Conservation (phyloP, 1,140 invertebrate species). For the Probaryconus sp. region DNA sequence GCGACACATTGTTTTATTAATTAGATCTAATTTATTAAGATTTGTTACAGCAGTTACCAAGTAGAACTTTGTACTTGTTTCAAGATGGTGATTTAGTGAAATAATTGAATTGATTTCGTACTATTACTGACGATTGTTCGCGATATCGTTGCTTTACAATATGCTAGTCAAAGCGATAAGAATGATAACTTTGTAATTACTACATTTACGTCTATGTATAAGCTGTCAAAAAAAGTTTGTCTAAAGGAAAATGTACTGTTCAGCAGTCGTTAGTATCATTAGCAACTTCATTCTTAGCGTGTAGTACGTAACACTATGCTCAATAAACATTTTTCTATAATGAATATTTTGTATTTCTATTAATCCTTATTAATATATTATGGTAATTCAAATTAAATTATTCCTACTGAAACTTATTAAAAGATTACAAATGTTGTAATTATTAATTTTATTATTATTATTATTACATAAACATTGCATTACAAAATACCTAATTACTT, state of each 20-base stretch:
- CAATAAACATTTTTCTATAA: conserved; percentile 77
- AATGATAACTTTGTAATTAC: conserved; percentile 67
- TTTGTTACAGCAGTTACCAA: no score
- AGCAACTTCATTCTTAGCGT: conserved; percentile 68
- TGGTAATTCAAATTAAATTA: background rate
- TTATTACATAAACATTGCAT: no score
- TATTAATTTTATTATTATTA: no score
- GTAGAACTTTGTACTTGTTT: no score
- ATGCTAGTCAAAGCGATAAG: conserved; percentile 73
- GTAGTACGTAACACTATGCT: conserved; percentile 75
- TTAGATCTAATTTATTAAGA: conserved; percentile 68
- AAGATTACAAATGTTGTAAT: no score
- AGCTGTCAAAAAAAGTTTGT: conserved; percentile 48
- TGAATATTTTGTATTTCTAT: conserved; percentile 11
- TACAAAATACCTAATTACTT: no score
- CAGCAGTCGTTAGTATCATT: conserved; percentile 64
- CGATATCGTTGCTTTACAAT: conserved; percentile 70
- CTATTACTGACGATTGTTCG: conserved; percentile 46
- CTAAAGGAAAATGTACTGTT: conserved; percentile 62
- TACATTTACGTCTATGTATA: conserved; percentile 54
- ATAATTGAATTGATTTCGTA: conserved; percentile 1
- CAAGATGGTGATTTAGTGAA: conserved; percentile 36
- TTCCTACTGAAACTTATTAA: background rate
- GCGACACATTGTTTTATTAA: conserved; percentile 41
- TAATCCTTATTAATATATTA: background rate